These are phyloP conservation scores for Aproaerema taeniolella DNA, from an alignment of 2,888 invertebrate genomes.

Conservation along the genomic window DNA sequence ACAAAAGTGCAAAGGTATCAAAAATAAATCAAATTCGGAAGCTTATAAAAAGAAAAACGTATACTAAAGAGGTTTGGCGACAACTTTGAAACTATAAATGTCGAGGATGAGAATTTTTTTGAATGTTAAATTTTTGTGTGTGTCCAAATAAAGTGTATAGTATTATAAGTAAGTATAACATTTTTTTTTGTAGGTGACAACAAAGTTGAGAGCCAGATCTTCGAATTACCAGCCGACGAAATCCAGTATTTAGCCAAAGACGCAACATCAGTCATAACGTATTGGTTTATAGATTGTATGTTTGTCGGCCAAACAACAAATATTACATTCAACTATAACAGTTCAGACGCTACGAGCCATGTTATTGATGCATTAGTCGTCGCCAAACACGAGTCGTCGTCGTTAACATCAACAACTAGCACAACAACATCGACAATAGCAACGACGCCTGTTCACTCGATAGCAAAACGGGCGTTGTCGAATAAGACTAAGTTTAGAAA, in stretches of 20 bases:
- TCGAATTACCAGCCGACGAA: conserved; percentile 80
- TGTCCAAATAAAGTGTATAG: no score
- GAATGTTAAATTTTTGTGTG: no score
- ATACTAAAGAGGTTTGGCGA: no score
- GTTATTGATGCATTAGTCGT: conserved; percentile 83
- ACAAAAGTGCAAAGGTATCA: no score
- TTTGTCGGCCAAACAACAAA: conserved; percentile 81
- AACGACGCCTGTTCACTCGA: conserved; percentile 39
- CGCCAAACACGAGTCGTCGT: conserved; percentile 81
- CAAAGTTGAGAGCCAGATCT: conserved; percentile 73
- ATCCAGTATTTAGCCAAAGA: conserved; percentile 71
- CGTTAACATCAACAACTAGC: conserved; percentile 63
- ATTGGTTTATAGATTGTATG: conserved; percentile 89
- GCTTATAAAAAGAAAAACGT: no score
- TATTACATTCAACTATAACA: conserved; percentile 79
- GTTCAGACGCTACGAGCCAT: conserved; percentile 78
- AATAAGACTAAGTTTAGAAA: no score
- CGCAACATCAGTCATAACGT: conserved; percentile 75
- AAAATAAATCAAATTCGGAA: no score
- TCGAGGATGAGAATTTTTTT: no score
- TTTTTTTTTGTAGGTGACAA: conserved; percentile 83
- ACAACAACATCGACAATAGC: conserved; percentile 62
- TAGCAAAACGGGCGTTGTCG: conserved; percentile 26
- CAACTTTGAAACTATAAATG: no score
- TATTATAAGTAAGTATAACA: no score